Base-by-base conservation (phyloP, 2,113 vertebrate genomes). In the Engraulis encrasicolus region DNA sequence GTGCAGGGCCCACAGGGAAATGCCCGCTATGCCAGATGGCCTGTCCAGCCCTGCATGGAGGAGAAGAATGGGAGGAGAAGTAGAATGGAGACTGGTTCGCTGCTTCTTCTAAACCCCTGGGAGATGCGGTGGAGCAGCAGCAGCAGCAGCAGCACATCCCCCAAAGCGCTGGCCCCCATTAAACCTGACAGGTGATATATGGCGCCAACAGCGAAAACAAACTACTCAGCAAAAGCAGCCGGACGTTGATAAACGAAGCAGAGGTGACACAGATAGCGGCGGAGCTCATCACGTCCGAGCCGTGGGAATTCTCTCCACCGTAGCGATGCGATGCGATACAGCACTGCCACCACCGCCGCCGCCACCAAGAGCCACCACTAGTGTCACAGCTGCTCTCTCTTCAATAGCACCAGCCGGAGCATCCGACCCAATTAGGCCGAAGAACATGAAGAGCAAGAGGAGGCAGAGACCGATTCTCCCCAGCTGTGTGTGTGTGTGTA, bases 181-280 rank as follows among this genome's bases (percentile, higher is more conserved):
- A 93, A 87, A 92, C 87, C 90, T 93, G 95, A 91, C 94, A 95
- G 93, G 90, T 94, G 94, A 91, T 95, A 89, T 94, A 94, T 93
- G 90, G 90, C 89, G 91, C 86, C 74, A 89, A 89, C 90, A 89
- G 91, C 89, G 93, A 94, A 91, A 94, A 94, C 94, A 91, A 94
- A 94, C 93, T 91, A 87, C 92, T 94, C 94, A 93, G 93, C 93
- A 92, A 89, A 94, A 94, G 86, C 90, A 84, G 81, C 85, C 34
- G 79, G 91, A 94, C 93, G 82, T 86, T 95, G 95, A 95, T 94
- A 94, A 93, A 94, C 66, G 80, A 90, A 93, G 92, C 88, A 48
- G 87, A 85, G 84, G 89, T 89, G 71, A 79, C 81, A 84, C 50
- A 61, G 74, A 83, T 71, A 85, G 86, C 66, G 86, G 58, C n/a